Evolutionary conservation across 2,797 vertebrate genomes (phyloP).

Genomic region (Gadopsis bispinosus): DNA sequence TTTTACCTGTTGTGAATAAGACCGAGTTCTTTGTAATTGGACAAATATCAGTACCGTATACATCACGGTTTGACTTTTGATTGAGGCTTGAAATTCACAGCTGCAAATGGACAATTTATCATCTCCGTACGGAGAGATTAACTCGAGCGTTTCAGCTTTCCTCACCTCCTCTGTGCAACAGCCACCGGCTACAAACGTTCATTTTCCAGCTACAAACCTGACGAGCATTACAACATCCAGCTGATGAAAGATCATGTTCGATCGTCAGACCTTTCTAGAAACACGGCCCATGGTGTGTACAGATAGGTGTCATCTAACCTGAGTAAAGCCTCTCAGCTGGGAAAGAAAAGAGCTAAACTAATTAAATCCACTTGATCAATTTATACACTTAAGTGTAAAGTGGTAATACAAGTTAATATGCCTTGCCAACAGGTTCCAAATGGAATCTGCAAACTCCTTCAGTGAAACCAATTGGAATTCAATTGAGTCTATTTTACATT

Average conservation of each 20-base stretch:
- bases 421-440: constrained; percentile 53
- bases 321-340: constrained; percentile 26
- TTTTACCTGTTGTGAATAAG: not conserved
- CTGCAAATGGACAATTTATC: not conserved
- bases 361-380: constrained; percentile 57
- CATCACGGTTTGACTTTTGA: not conserved
- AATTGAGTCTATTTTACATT: constrained; percentile 54
- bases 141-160: not conserved
- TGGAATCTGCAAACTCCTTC: constrained; percentile 45
- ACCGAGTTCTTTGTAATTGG: not conserved
- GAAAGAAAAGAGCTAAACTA: constrained; percentile 28
- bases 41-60: not conserved
- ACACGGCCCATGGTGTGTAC: not conserved
- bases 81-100: not conserved
- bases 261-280: constrained; percentile 8
- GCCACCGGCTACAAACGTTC: not conserved
- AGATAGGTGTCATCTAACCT: constrained; percentile 22
- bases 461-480: constrained; percentile 56
- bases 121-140: not conserved
- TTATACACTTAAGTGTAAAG: constrained; percentile 45
- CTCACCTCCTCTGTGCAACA: not conserved
- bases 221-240: constrained; percentile 14
- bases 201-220: not conserved
- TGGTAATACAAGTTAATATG: constrained; percentile 59
- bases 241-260: constrained; percentile 2